Percentiles rank a stretch among this genome's conserved stretches.
Evolutionary conservation across 2,888 invertebrate species (phyloP).

Genomic region (Rotaria socialis): DNA sequence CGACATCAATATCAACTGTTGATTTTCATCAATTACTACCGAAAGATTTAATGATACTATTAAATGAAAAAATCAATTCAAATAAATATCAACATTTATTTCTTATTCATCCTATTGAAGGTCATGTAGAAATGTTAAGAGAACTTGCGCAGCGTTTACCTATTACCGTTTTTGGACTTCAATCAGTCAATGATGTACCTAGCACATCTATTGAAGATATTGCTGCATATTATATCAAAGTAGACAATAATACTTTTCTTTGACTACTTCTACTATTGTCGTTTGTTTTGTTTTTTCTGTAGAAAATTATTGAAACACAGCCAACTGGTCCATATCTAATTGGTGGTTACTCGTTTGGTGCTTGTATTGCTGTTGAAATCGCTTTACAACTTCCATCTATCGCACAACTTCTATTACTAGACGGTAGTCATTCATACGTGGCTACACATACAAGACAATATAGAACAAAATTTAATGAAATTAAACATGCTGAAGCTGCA

Average conservation of each 20-base stretch:
- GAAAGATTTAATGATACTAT: background rate
- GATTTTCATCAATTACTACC: constrained; percentile 18
- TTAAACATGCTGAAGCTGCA: constrained; percentile 22
- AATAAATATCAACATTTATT: constrained; percentile 35
- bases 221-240: constrained; percentile 63
- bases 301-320: constrained; percentile 22
- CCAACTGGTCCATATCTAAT: constrained; percentile 30
- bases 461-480: constrained; percentile 46
- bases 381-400: constrained; percentile 65
- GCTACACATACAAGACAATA: constrained; percentile 58
- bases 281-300: background rate
- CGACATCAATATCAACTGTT: background rate
- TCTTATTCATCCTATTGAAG: constrained; percentile 58
- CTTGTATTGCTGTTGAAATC: constrained; percentile 89
- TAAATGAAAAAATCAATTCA: constrained; percentile 22
- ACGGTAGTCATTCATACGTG: constrained; percentile 68
- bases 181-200: constrained; percentile 77
- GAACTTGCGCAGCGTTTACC: constrained; percentile 36
- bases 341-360: constrained; percentile 87
- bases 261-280: background rate
- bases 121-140: constrained; percentile 48
- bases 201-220: constrained; percentile 69
- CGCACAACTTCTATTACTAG: constrained; percentile 70
- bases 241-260: constrained; percentile 47
- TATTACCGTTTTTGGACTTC: constrained; percentile 69